These are phyloP conservation scores for Pseudomyrmex flavicornis DNA, from an alignment of 1,140 invertebrate species.

Conservation along the genomic window DNA sequence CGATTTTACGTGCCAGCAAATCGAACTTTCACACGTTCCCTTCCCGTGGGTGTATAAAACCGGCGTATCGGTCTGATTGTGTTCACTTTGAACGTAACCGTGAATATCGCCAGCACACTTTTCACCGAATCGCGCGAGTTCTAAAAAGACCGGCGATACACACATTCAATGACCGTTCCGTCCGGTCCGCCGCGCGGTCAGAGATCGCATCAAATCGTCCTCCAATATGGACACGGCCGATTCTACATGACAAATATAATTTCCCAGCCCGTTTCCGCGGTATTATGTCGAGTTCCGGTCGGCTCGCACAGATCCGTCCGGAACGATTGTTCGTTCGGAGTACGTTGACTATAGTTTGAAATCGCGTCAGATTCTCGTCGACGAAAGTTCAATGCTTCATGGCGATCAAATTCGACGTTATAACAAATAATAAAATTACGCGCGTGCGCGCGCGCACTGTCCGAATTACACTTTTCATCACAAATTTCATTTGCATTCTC, in stretches of 20 bases:
- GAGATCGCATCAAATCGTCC: constrained; percentile 77
- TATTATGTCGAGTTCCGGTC: constrained; percentile 82
- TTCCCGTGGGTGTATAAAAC: not conserved
- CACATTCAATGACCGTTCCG: constrained; percentile 73
- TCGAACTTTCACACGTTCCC: constrained; percentile 20
- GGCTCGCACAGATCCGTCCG: constrained; percentile 67
- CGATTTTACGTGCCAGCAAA: not conserved
- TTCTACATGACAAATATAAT: constrained; percentile 83
- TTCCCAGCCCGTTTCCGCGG: constrained; percentile 81
- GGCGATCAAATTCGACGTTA: constrained; percentile 6
- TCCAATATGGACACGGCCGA: constrained; percentile 52
- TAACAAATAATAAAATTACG: constrained; percentile 11
- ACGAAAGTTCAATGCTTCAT: constrained; percentile 64
- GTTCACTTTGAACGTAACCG: constrained; percentile 34
- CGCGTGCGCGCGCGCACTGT: not conserved
- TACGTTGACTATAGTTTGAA: constrained; percentile 60
- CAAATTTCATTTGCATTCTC: constrained; percentile 13
- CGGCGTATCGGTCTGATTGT: constrained; percentile 44
- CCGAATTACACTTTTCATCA: not conserved
- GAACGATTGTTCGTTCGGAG: constrained; percentile 66
- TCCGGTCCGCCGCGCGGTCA: constrained; percentile 74
- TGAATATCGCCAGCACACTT: constrained; percentile 64
- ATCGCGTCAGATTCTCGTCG: constrained; percentile 51
- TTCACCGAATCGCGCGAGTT: constrained; percentile 53
- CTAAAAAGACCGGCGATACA: constrained; percentile 49